These are phyloP conservation scores for Mimachlamys varia DNA, from an alignment of 2,888 invertebrate species.

Conservation along the genomic window DNA sequence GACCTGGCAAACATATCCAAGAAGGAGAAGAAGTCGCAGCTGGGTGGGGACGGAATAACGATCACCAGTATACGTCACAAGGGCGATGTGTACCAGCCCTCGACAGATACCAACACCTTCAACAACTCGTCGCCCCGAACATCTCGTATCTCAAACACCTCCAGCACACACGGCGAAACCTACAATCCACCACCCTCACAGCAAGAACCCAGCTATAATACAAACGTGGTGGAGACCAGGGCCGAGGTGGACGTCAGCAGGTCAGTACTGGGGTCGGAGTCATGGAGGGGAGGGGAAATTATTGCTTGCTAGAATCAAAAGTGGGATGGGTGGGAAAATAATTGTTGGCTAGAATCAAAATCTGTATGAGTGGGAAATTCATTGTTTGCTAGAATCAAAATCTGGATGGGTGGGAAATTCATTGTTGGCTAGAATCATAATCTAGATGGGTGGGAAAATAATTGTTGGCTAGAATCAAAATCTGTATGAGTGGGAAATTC, in stretches of 20 bases:
- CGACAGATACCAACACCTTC: slow-evolving; percentile 43
- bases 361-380: background rate
- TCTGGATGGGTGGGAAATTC: no score
- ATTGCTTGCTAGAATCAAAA: background rate
- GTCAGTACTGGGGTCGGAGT: background rate
- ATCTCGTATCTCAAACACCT: slow-evolving; percentile 85
- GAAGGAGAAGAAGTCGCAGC: slow-evolving; percentile 74
- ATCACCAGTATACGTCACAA: slow-evolving; percentile 79
- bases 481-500: no score
- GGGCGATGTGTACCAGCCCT: slow-evolving; percentile 56
- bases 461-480: no score
- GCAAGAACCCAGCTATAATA: background rate
- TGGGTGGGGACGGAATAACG: slow-evolving; percentile 73
- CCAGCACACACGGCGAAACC: slow-evolving; percentile 2
- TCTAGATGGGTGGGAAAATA: no score
- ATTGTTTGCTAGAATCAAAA: no score
- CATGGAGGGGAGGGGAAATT: background rate
- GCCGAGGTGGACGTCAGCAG: slow-evolving; percentile 14
- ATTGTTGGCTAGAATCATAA: no score
- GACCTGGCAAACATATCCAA: slow-evolving; percentile 80
- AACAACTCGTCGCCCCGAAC: slow-evolving; percentile 42
- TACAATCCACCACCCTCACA: slow-evolving; percentile 36
- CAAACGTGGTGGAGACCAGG: background rate
- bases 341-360: no score
- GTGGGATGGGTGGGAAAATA: no score